Conservation (phyloP, 2,888 invertebrate species). For the Yponomeuta cagnagella region DNA sequence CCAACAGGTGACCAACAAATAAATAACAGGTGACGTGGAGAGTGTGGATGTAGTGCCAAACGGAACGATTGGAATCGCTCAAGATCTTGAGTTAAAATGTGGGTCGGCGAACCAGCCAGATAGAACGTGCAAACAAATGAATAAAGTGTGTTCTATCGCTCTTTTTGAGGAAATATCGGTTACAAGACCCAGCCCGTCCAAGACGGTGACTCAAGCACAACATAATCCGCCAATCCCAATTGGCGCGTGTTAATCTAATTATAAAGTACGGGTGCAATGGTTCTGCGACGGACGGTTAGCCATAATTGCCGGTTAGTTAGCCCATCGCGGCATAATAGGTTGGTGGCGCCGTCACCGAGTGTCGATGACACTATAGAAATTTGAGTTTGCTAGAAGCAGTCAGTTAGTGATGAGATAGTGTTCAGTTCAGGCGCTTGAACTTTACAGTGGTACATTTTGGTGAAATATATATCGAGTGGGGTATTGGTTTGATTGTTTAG, state of each 20-base stretch:
- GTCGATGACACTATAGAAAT: conserved; percentile 22
- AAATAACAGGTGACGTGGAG: too few relatives aligned
- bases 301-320: conserved; percentile 11
- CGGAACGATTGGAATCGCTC: too few relatives aligned
- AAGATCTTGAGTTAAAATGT: too few relatives aligned
- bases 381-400: background rate
- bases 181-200: background rate
- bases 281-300: conserved; percentile 15
- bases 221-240: conserved; percentile 7
- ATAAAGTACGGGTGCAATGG: conserved; percentile 5
- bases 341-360: conserved; percentile 23
- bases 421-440: background rate
- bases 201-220: background rate
- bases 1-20: too few relatives aligned
- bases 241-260: conserved; percentile 9
- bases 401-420: background rate
- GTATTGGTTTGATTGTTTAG: too few relatives aligned
- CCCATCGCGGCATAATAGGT: conserved; percentile 22
- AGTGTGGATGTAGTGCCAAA: too few relatives aligned
- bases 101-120: too few relatives aligned
- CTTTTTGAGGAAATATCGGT: too few relatives aligned
- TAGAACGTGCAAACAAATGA: too few relatives aligned
- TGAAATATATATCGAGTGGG: too few relatives aligned
- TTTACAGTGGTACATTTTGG: background rate
- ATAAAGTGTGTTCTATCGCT: too few relatives aligned